Evolutionary conservation across 2,888 invertebrate genomes (phyloP).

Genomic region (Amphiduros pacificus): DNA sequence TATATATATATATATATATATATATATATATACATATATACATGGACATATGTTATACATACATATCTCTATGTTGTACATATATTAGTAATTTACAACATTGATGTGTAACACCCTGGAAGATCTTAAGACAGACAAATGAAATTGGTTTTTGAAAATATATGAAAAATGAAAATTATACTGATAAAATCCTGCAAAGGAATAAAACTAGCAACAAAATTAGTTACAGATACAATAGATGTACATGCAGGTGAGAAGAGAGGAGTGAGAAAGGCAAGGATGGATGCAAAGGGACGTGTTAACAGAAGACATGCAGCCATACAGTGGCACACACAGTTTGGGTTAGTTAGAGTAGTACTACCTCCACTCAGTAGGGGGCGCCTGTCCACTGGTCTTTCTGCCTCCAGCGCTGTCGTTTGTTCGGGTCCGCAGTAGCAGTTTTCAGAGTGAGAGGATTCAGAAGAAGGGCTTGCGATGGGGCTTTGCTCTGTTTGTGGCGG

Average conservation of each 20-base stretch:
- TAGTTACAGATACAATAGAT: background rate
- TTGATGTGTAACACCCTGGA: no score
- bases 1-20: no score
- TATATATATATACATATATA: no score
- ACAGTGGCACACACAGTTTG: conserved; percentile 9
- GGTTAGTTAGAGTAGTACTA: conserved; percentile 21
- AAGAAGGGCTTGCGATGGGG: conserved; percentile 18
- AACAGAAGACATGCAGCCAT: conserved; percentile 18
- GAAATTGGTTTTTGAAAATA: no score
- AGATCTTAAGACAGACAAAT: no score
- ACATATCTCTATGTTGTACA: no score
- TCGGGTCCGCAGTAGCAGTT: conserved; percentile 30
- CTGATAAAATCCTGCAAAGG: conserved; percentile 11
- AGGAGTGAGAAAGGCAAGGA: conserved; percentile 3
- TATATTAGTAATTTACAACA: no score
- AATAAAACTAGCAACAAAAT: background rate
- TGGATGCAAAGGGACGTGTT: conserved; percentile 1
- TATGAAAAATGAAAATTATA: no score
- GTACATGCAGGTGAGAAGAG: background rate
- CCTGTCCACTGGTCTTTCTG: conserved; percentile 12
- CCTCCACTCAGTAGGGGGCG: conserved; percentile 19
- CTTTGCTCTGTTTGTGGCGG: no score
- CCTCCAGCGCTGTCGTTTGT: conserved; percentile 8
- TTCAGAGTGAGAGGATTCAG: conserved; percentile 30
- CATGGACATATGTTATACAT: no score